Conservation (phyloP, 2,113 vertebrate species). For the Ptilonorhynchus violaceus region DNA sequence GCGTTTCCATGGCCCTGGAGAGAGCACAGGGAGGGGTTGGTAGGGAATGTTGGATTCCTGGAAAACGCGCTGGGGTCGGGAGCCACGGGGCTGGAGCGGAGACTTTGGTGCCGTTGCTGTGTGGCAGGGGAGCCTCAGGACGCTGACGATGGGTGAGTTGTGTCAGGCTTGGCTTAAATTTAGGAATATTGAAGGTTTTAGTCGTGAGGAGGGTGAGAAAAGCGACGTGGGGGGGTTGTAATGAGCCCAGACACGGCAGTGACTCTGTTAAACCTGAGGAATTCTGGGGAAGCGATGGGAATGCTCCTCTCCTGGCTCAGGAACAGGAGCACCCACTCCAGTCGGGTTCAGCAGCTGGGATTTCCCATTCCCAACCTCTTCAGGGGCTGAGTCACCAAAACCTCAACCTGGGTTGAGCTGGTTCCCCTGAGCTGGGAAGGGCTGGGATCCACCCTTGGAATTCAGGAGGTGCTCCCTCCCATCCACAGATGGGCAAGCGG, state of each 20-base stretch:
- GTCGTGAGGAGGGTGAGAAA: background rate
- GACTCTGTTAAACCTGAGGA: background rate
- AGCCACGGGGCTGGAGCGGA: background rate
- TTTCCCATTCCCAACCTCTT: background rate
- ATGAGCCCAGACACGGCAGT: background rate
- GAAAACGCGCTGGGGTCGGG: background rate
- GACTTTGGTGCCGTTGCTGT: background rate
- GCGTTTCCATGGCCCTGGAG: slow-evolving; percentile 16
- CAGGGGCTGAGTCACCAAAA: rapidly evolving
- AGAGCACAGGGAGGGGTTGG: background rate
- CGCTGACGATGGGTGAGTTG: rapidly evolving
- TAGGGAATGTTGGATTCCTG: background rate
- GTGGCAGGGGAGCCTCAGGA: background rate
- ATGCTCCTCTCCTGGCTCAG: background rate
- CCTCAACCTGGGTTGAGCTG: background rate
- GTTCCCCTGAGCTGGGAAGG: background rate
- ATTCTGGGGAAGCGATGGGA: rapidly evolving
- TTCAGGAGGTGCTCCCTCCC: background rate
- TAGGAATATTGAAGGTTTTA: background rate
- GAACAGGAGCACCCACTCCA: background rate
- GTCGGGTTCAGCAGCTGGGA: background rate
- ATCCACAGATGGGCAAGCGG: slow-evolving; percentile 8
- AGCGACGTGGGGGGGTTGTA: background rate
- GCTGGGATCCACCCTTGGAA: background rate
- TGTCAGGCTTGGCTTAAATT: background rate